Percentiles rank a stretch among this genome's conserved stretches.
Evolutionary conservation across 2,113 vertebrate genomes (phyloP).

Genomic region (Puntigrus tetrazona): DNA sequence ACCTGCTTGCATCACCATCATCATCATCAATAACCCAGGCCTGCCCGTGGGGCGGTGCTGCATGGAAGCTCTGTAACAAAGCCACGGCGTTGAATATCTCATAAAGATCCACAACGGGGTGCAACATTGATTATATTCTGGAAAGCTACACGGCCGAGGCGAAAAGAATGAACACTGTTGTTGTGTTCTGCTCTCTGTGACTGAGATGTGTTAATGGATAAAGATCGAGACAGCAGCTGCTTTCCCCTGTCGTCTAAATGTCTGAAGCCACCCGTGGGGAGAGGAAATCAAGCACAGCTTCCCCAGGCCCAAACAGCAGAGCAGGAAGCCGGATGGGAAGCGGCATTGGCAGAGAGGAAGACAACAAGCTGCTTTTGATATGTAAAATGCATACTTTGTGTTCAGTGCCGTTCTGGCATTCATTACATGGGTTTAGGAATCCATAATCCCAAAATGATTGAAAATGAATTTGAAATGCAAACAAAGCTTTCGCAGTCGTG

Average conservation of each 20-base stretch:
- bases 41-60: too few relatives aligned
- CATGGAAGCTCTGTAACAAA: constrained; percentile 54
- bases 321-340: constrained; percentile 49
- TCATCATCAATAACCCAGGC: too few relatives aligned
- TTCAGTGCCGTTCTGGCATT: constrained; percentile 27
- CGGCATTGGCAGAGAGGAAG: constrained; percentile 33
- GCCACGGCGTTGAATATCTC: constrained; percentile 53
- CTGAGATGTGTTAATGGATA: constrained; percentile 46
- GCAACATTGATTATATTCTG: constrained; percentile 30
- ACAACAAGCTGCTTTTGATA: constrained; percentile 42
- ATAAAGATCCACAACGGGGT: constrained; percentile 39
- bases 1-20: constrained; percentile 50
- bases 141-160: constrained; percentile 37
- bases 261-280: constrained; percentile 42
- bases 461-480: constrained; percentile 31
- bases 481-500: constrained; percentile 36
- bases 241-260: constrained; percentile 38
- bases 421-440: constrained; percentile 34
- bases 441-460: constrained; percentile 48
- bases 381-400: constrained; percentile 43
- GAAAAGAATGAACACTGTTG: constrained; percentile 40
- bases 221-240: constrained; percentile 49
- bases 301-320: constrained; percentile 36
- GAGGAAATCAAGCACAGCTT: constrained; percentile 47
- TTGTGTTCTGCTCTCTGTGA: constrained; percentile 17